Base-by-base conservation (phyloP, 1,140 invertebrate species). In the Bombus superbus region DNA sequence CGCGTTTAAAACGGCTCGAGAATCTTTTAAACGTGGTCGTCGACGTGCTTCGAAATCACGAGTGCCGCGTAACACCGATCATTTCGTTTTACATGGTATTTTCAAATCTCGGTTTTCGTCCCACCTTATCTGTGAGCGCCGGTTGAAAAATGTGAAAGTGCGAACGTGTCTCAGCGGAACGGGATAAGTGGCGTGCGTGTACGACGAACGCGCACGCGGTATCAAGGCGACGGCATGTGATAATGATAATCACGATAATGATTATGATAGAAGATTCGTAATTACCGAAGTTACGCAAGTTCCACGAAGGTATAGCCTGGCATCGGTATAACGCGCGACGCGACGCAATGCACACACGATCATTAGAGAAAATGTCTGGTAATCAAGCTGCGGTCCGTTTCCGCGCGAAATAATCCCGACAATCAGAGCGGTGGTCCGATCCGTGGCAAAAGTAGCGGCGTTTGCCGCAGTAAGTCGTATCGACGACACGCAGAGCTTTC, bases 211-310 rank as follows among this genome's bases (percentile, higher is more conserved):
- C 38, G 25, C 6, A 25, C 10, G 11, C 42, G 13, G 28, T n/a
- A 72, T 79, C 62, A 22, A 13, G 32, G 22, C 42, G 42, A 32
- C 5, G 32, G 3, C 3, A 47, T 10, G n/a, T n/a, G 81, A 69
- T 83, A 53, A 77, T 68, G 35, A 78, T 83, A 40, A 62, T 74
- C 32, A 64, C 28, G 47, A 83, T 66, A 68, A 81, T 64, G 76
- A 81, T 72, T 81, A 80, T 75, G 80, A 84, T 83, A 77, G 83
- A 86, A 89, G 85, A 87, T 86, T 81, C 32, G 82, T 90, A 82
- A 90, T 90, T 90, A 81, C 35, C 71, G n/a, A 66, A 83, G 84
- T 90, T 90, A 82, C 76, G 79, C 87, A 90, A 90, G 85, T 62
- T 86, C 86, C 86, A 76, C 83, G 80, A 86, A 85, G 81, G 42